A percentile compares a stretch with the other conserved stretches of the same genome.
Evolutionary conservation across 2,797 vertebrate genomes (phyloP).

Genomic region (Tapera naevia): DNA sequence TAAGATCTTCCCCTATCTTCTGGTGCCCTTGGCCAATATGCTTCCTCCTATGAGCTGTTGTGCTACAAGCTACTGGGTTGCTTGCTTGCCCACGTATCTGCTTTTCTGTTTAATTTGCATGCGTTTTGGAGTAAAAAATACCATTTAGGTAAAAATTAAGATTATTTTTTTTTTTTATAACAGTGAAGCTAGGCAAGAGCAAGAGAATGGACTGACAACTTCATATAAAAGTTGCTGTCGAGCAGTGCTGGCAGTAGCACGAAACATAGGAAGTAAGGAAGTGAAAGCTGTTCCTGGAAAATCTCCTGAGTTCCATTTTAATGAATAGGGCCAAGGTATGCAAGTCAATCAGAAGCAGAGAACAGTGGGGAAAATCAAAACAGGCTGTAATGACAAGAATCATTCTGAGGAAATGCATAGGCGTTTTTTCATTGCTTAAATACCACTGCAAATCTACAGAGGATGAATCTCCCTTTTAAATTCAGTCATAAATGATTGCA

Average conservation of each 20-base stretch:
- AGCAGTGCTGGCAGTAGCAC: background rate
- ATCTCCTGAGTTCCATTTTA: background rate
- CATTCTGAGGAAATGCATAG: background rate
- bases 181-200: background rate
- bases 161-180: background rate
- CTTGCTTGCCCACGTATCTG: background rate
- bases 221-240: background rate
- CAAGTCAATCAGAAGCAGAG: background rate
- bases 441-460: background rate
- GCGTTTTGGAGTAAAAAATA: background rate
- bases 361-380: background rate
- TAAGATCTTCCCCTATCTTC: background rate
- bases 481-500: rapidly evolving
- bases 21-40: background rate
- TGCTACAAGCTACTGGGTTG: background rate
- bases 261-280: background rate
- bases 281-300: background rate
- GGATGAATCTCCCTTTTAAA: background rate
- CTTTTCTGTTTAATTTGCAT: background rate
- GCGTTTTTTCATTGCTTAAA: background rate
- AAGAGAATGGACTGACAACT: background rate
- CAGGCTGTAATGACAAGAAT: background rate
- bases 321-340: background rate
- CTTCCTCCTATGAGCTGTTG: background rate
- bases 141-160: background rate